phyloP scores from a whole-genome alignment of 1,140 invertebrate species.

The Pseudomyrmex flavicornis region DNA sequence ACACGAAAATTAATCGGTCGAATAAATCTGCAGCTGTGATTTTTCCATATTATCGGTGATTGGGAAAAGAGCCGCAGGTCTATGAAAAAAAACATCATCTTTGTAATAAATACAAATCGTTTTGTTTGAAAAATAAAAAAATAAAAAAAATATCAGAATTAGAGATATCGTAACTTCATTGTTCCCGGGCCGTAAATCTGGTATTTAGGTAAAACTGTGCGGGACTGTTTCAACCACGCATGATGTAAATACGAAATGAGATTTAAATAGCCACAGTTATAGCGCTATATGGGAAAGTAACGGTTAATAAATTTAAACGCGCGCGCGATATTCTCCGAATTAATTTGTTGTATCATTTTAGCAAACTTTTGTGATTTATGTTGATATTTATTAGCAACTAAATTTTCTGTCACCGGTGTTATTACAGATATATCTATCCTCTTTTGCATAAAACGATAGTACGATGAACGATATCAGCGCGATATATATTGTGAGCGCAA shows the following conservation, averaged over 20 bases:
- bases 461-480: no score
- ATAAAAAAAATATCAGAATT: slow-evolving; percentile 1
- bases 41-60: no score
- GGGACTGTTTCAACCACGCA: background rate
- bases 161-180: background rate
- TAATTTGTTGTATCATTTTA: background rate
- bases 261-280: slow-evolving; percentile 10
- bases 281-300: background rate
- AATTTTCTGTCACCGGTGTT: background rate
- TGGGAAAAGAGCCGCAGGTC: background rate
- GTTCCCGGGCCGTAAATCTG: background rate
- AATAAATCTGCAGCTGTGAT: background rate
- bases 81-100: slow-evolving; percentile 22
- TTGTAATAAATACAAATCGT: background rate
- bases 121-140: background rate
- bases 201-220: no score
- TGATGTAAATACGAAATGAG: slow-evolving; percentile 12
- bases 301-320: slow-evolving; percentile 31
- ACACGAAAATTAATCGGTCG: slow-evolving; percentile 34
- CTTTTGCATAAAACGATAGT: no score
- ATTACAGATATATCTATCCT: no score
- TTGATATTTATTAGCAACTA: background rate
- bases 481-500: background rate
- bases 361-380: background rate
- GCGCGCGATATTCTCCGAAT: background rate